phyloP scores from a whole-genome alignment of 1,140 invertebrate species.

The Ips typographus region DNA sequence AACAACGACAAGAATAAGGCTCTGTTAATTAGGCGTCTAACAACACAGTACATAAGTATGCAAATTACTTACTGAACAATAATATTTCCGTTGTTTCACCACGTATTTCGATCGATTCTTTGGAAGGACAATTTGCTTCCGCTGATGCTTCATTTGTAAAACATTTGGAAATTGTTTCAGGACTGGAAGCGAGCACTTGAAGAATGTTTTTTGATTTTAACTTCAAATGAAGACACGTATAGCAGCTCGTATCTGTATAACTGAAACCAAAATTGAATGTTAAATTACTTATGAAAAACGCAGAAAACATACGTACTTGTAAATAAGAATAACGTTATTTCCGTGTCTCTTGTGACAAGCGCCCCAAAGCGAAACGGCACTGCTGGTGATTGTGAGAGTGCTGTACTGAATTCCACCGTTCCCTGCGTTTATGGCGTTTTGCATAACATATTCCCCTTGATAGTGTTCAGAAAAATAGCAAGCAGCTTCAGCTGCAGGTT shows the following conservation, averaged over 20 bases:
- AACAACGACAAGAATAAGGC: background rate
- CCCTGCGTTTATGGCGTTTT: constrained; percentile 54
- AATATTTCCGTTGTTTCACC: constrained; percentile 55
- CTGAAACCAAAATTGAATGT: constrained; percentile 48
- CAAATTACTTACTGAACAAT: constrained; percentile 57
- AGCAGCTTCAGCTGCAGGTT: constrained; percentile 42
- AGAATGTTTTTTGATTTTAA: constrained; percentile 64
- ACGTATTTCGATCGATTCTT: constrained; percentile 53
- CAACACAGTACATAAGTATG: constrained; percentile 23
- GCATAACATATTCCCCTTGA: constrained; percentile 68
- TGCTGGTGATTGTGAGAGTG: constrained; percentile 63
- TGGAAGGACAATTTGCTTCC: constrained; percentile 59
- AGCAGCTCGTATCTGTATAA: constrained; percentile 57
- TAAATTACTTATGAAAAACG: background rate
- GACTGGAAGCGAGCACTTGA: constrained; percentile 63
- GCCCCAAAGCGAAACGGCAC: constrained; percentile 69
- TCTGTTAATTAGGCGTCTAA: constrained; percentile 27
- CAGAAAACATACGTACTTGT: constrained; percentile 55
- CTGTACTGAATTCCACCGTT: constrained; percentile 61
- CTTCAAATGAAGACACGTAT: constrained; percentile 64
- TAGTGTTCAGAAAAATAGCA: constrained; percentile 71
- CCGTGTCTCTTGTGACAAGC: constrained; percentile 63
- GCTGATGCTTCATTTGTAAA: constrained; percentile 64
- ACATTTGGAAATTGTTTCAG: constrained; percentile 58
- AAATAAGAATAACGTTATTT: constrained; percentile 65